phyloP scores from a whole-genome alignment of 2,113 vertebrate species.

The Brachypodius melanocephalos region DNA sequence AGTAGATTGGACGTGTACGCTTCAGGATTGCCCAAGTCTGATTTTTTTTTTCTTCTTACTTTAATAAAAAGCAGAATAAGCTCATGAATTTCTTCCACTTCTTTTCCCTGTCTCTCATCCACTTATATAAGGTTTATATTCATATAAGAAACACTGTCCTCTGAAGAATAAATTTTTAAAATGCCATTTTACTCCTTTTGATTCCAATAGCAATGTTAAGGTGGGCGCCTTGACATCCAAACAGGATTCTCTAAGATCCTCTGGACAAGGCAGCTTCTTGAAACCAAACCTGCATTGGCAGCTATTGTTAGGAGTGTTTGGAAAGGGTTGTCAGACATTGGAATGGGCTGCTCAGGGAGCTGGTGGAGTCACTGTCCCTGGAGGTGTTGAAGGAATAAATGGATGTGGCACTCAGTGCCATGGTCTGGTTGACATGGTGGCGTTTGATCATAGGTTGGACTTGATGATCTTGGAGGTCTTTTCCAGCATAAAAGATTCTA shows the following conservation, averaged over 20 bases:
- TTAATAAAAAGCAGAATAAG: neutral
- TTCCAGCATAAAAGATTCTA: neutral
- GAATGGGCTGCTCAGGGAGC: neutral
- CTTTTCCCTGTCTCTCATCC: neutral
- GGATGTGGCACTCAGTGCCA: neutral
- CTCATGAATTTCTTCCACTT: neutral
- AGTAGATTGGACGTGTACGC: neutral
- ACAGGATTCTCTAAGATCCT: neutral
- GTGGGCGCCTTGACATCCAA: neutral
- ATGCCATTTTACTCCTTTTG: neutral
- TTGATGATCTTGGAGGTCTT: neutral
- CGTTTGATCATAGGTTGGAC: neutral
- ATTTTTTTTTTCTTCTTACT: neutral
- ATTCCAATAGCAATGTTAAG: neutral
- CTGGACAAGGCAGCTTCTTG: neutral
- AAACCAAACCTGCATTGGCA: neutral
- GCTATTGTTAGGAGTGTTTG: neutral
- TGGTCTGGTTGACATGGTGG: rapidly evolving
- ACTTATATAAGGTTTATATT: neutral
- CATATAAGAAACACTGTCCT: neutral
- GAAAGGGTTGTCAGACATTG: neutral
- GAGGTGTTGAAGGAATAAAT: rapidly evolving
- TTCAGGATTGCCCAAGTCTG: neutral
- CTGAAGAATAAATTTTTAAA: neutral
- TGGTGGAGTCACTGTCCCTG: neutral